These are phyloP conservation scores for Arenicola marina DNA, from an alignment of 2,888 invertebrate species.

Conservation along the genomic window DNA sequence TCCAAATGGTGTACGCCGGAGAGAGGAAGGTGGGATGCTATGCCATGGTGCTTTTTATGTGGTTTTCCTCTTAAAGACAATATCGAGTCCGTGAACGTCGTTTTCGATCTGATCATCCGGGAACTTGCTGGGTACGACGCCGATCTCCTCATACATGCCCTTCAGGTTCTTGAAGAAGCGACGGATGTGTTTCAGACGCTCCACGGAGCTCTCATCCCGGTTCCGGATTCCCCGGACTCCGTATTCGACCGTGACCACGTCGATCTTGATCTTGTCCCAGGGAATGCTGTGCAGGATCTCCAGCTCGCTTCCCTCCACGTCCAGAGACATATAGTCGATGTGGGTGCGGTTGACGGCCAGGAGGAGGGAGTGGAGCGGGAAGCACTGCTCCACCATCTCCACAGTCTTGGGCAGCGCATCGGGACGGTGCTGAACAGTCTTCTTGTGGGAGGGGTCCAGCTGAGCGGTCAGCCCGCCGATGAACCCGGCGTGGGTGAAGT, in stretches of 20 bases:
- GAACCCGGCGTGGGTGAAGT: slow-evolving; percentile 1
- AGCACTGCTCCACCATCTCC: slow-evolving; percentile 9
- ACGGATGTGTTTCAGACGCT: background rate
- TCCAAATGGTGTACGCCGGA: too few relatives aligned
- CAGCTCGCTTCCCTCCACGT: slow-evolving; percentile 16
- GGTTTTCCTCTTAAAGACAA: slow-evolving; percentile 8
- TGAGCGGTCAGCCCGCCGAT: background rate
- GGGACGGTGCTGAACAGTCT: background rate
- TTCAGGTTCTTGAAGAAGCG: slow-evolving; percentile 7
- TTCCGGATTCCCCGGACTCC: background rate
- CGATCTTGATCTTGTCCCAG: slow-evolving; percentile 11
- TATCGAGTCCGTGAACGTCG: slow-evolving; percentile 6
- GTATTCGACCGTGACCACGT: slow-evolving; percentile 14
- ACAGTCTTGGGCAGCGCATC: slow-evolving; percentile 2
- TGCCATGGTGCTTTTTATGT: too few relatives aligned
- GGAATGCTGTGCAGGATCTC: slow-evolving; percentile 14
- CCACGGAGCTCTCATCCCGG: background rate
- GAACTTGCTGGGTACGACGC: slow-evolving; percentile 6
- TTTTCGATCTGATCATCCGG: background rate
- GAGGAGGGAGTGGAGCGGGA: slow-evolving; percentile 14
- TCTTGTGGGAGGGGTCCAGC: background rate
- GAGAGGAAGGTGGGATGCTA: too few relatives aligned
- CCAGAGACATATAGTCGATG: slow-evolving; percentile 18
- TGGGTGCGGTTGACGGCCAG: slow-evolving; percentile 3
- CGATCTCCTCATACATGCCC: slow-evolving; percentile 7